phyloP scores from a whole-genome alignment of 2,797 vertebrate species.

The Chloroceryle inda region DNA sequence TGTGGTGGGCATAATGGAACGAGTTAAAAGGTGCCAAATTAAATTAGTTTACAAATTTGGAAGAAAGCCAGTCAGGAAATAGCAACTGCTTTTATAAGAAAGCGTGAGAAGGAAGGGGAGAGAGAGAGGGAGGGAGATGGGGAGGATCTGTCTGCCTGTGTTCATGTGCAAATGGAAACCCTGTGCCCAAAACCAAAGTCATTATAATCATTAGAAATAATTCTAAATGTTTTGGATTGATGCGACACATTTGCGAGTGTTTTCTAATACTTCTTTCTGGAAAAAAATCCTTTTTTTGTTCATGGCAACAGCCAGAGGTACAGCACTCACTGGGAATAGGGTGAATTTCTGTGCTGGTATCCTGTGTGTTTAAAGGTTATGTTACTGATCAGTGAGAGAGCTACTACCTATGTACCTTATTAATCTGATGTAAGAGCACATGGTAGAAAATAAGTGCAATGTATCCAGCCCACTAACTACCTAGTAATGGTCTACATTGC shows the following conservation, averaged over 20 bases:
- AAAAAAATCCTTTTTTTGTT: slow-evolving; percentile 1
- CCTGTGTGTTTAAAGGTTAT: not conserved
- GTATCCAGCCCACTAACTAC: not conserved
- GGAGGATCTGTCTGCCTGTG: not conserved
- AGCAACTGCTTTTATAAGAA: not conserved
- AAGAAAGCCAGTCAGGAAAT: slow-evolving; percentile 40
- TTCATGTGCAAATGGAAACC: not conserved
- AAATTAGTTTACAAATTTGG: slow-evolving; percentile 46
- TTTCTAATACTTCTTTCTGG: not conserved
- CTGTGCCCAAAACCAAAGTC: not conserved
- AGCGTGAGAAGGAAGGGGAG: not conserved
- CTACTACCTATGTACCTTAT: not conserved
- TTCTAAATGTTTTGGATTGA: not conserved
- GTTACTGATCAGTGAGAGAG: not conserved
- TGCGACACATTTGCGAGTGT: not conserved
- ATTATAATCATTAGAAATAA: not conserved
- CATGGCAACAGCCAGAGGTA: not conserved
- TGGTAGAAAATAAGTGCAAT: not conserved
- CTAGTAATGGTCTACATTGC: not conserved
- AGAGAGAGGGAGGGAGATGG: not conserved
- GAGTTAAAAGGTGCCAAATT: slow-evolving; percentile 35
- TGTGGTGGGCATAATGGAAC: not conserved
- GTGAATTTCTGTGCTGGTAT: not conserved
- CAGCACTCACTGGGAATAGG: not conserved
- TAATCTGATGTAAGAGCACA: not conserved